phyloP scores from a whole-genome alignment of 2,113 vertebrate species.

The Lynx canadensis region DNA sequence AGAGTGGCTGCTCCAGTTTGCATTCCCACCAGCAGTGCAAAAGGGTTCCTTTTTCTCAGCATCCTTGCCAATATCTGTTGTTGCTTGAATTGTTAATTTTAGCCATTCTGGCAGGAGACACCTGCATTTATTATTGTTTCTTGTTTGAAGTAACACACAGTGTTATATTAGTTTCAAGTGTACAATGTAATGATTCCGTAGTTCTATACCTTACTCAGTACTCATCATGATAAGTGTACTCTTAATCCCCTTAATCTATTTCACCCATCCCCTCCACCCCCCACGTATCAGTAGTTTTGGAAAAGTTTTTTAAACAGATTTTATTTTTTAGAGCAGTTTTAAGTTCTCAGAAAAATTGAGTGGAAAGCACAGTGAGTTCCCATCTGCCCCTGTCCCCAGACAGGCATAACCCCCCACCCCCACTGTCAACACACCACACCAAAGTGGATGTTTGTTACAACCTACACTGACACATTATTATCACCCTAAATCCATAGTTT shows the following conservation, averaged over 20 bases:
- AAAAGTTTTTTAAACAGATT: neutral
- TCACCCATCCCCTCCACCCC: neutral
- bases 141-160: neutral
- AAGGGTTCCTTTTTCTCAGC: too few relatives aligned
- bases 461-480: fast-evolving
- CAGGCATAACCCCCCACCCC: neutral
- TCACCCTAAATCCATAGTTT: neutral
- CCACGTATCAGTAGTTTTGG: neutral
- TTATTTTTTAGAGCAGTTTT: slow-evolving; percentile 18
- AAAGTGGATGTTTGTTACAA: neutral
- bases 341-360: neutral
- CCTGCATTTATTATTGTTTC: neutral
- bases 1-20: too few relatives aligned
- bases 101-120: neutral
- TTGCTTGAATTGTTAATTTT: too few relatives aligned
- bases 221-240: neutral
- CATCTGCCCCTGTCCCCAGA: neutral
- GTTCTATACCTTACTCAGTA: neutral
- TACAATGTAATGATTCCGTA: neutral
- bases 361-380: neutral
- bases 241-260: neutral
- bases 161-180: neutral
- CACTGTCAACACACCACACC: fast-evolving
- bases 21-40: too few relatives aligned
- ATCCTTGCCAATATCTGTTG: too few relatives aligned